A percentile compares a stretch with the other conserved stretches of the same genome.
Conservation (phyloP, 2,888 invertebrate species). For the Apodemia duryi region DNA sequence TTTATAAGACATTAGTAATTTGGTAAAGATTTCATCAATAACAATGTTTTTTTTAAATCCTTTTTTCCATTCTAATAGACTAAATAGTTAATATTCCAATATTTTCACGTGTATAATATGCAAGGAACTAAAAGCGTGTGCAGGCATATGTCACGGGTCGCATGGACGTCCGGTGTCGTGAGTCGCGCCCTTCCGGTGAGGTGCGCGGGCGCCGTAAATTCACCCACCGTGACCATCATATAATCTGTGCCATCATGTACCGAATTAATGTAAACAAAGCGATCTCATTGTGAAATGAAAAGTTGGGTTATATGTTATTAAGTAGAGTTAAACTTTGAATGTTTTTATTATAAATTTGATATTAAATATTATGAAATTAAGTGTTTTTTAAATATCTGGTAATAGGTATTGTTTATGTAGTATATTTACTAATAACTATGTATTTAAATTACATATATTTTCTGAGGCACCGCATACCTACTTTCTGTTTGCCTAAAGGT, state of each 20-base stretch:
- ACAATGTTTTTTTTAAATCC: background rate
- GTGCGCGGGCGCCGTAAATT: slow-evolving; percentile 53
- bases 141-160: slow-evolving; percentile 58
- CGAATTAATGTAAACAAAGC: slow-evolving; percentile 58
- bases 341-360: no score
- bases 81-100: background rate
- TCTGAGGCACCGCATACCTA: no score
- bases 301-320: background rate
- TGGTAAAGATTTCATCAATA: no score
- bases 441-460: no score
- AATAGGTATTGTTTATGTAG: no score
- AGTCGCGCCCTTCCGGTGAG: slow-evolving; percentile 69
- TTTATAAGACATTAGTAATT: no score
- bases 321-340: no score
- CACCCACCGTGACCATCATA: slow-evolving; percentile 64
- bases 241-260: slow-evolving; percentile 49
- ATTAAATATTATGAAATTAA: no score
- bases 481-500: no score
- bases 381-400: no score
- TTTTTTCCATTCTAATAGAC: background rate
- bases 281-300: background rate
- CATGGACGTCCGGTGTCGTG: slow-evolving; percentile 67
- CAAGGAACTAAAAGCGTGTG: slow-evolving; percentile 57
- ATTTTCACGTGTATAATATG: slow-evolving; percentile 53
- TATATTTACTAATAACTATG: no score